Conservation (phyloP, 2,113 vertebrate genomes). For the Pandion haliaetus region DNA sequence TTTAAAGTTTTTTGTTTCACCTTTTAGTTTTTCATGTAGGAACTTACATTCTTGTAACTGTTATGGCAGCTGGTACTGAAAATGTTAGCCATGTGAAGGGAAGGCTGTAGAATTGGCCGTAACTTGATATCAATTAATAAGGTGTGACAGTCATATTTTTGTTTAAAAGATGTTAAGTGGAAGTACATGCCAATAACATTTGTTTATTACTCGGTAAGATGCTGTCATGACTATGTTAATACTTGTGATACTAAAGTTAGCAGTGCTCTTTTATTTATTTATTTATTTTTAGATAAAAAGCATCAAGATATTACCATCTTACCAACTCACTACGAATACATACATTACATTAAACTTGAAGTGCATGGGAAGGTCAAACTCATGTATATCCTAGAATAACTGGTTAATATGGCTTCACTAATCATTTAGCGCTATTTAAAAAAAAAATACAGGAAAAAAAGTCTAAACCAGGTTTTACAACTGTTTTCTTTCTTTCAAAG, state of each 20-base stretch:
- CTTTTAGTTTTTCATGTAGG: background rate
- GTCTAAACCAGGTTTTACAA: background rate
- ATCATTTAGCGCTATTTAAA: background rate
- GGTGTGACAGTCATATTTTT: background rate
- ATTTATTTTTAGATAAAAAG: background rate
- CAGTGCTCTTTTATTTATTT: background rate
- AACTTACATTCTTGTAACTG: background rate
- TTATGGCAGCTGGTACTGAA: background rate
- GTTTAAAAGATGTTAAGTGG: background rate
- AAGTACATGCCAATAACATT: background rate
- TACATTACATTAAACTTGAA: background rate
- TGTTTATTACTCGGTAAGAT: background rate
- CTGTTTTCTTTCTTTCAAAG: constrained; percentile 51
- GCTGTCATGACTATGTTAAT: background rate
- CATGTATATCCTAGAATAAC: background rate
- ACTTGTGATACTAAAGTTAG: background rate
- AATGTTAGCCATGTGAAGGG: background rate
- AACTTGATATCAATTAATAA: background rate
- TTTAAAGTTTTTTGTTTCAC: background rate
- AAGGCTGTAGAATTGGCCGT: background rate
- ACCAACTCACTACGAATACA: background rate
- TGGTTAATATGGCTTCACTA: background rate
- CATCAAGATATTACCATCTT: background rate
- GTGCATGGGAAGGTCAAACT: background rate
- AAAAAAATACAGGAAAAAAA: background rate